Evolutionary conservation across 2,888 invertebrate genomes (phyloP), one percentile per base, ranked within the genome.

Genomic region (Dicyrtomina minuta): DNA sequence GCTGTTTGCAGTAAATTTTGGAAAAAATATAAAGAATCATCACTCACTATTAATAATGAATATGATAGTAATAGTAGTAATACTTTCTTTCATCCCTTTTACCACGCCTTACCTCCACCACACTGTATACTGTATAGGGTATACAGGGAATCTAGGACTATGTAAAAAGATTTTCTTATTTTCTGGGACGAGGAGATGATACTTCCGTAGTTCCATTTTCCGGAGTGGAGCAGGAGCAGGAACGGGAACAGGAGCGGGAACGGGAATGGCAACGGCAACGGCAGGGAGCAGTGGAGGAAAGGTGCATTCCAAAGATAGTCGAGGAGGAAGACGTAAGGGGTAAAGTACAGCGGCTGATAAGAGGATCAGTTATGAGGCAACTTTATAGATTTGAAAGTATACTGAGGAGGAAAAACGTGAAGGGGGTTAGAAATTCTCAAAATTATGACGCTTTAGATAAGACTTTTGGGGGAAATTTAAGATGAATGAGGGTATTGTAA

Each of bases 401-500:
- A 27, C 13, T 49, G 24, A 22, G 17, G 27, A 43, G 53, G 26
- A 26, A 24, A 27, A 61, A 62, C 62, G 70, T 70, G 69, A 49
- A 69, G 51, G 33, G 69, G 41, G 55, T 70, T 62, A 41, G 46
- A 55, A 66, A 66, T 66, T 70, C 53, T 65, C 17, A 13, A 56
- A 66, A 70, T 70, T 66, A 71, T 71, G 67, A 60, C 68, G 51
- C 67, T 67, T 68, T 59, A 67, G 64, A 67, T 68, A 71, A 62
- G 58, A 67, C 67, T 68, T 64, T 20, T 49, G 68, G 71, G 68
- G 41, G 62, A 68, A 67, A 64, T 68, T 71, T 56, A 59, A 71
- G 64, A 67, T 71, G 67, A 68, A 67, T 64, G 71, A 64, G 71
- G 67, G 59, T 56, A 71, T 71, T 71, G 67, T 68, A 68, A 68